These are phyloP conservation scores for Champsocephalus gunnari DNA, from an alignment of 2,797 vertebrate genomes.

Conservation along the genomic window DNA sequence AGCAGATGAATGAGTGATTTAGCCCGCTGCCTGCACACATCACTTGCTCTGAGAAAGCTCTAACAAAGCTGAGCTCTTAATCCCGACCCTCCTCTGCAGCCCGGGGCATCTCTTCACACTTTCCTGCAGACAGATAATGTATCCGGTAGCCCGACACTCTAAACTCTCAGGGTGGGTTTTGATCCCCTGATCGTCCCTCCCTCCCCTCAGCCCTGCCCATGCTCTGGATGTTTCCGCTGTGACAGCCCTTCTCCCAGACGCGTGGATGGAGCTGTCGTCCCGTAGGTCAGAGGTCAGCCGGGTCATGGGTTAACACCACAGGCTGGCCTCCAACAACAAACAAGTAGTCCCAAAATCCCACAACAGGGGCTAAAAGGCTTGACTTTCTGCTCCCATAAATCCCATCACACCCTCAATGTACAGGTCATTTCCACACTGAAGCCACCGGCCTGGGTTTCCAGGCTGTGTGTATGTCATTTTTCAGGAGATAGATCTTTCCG, in stretches of 20 bases:
- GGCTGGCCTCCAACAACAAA: slow-evolving; percentile 76
- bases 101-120: slow-evolving; percentile 45
- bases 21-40: slow-evolving; percentile 1
- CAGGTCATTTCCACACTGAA: slow-evolving; percentile 33
- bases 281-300: slow-evolving; percentile 68
- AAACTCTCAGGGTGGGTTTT: slow-evolving; percentile 45
- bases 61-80: slow-evolving; percentile 33
- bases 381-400: slow-evolving; percentile 52
- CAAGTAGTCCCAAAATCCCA: slow-evolving; percentile 60
- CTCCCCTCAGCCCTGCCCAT: slow-evolving; percentile 10
- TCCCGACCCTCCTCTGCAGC: slow-evolving; percentile 33
- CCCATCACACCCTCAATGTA: slow-evolving; percentile 47
- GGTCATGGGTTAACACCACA: slow-evolving; percentile 82
- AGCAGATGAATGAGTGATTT: background rate
- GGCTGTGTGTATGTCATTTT: slow-evolving; percentile 5
- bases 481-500: slow-evolving; percentile 17
- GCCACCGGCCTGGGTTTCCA: background rate
- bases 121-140: slow-evolving; percentile 59
- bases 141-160: slow-evolving; percentile 56
- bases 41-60: background rate
- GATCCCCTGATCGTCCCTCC: slow-evolving; percentile 61
- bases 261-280: slow-evolving; percentile 76
- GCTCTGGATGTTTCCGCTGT: slow-evolving; percentile 60
- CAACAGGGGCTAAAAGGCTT: slow-evolving; percentile 42
- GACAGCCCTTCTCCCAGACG: slow-evolving; percentile 77